Base-by-base conservation (phyloP, 2,113 vertebrate genomes). In the Dermatemys mawii region DNA sequence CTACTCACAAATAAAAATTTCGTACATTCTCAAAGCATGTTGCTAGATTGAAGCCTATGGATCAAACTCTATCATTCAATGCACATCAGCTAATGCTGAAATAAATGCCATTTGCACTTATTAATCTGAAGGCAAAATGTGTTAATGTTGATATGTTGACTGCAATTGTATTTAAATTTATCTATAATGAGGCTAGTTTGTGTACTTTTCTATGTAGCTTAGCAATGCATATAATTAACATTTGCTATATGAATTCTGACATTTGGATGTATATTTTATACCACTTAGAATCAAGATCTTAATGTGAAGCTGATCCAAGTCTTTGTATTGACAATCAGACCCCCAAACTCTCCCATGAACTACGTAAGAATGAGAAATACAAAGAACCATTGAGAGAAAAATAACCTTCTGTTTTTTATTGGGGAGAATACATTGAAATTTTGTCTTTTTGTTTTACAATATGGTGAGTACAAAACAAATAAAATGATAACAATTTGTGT, bases 401-500 rank as follows among this genome's bases (percentile, higher is more conserved):
- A 21, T 48, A 73, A 53, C n/a, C 27, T 90, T 87, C 57, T 75
- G 41, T 13, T 83, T 13, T 75, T 95, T 78, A 38, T 14, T 27
- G 26, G 24, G 75, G 46, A 81, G 81, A 95, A 6, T 11, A 53
- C n/a, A 78, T 29, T 49, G 41, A 48, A 13, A 5, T 55, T n/a
- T n/a, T 86, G 88, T 55, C 60, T 6, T 87, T 87, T 87, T 73
- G 27, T 26, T 86, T 94, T 91, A 75, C 84, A 46, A 11, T 88
- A 19, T 41, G 53, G 27, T 86, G 50, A 92, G 55, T 38, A 67
- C 24, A 67, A 53, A 54, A 57, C 27, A 79, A 55, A 67, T 55
- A 92, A 84, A 90, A 78, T 32, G 89, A 73, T 63, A 63, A 55
- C 12, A 32, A 87, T 84, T 94, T 90, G 53, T 78, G 76, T 95